Evolutionary conservation across 2,888 invertebrate species (phyloP).

Genomic region (Tiphia femorata): DNA sequence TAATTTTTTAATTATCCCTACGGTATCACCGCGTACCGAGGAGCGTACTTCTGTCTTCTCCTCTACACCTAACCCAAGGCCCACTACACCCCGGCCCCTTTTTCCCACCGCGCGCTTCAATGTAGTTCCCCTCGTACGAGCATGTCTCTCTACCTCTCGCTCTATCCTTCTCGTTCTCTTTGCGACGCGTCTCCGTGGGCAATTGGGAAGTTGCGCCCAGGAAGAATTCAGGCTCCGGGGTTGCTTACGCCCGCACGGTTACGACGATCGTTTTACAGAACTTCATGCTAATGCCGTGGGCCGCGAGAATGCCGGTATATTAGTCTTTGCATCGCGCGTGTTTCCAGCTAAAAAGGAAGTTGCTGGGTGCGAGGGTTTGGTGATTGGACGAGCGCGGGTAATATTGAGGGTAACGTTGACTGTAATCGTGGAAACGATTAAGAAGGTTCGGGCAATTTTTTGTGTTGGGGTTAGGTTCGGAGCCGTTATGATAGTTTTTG

Average conservation of each 20-base stretch:
- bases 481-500: no score
- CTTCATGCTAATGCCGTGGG: slow-evolving; percentile 35
- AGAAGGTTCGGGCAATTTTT: no score
- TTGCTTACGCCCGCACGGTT: slow-evolving; percentile 9
- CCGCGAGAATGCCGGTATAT: slow-evolving; percentile 30
- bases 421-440: no score
- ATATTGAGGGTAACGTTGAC: no score
- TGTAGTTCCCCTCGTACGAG: neutral
- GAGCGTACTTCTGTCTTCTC: neutral
- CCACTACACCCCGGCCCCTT: slow-evolving; percentile 6
- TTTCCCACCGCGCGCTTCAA: neutral
- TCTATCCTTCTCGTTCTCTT: neutral
- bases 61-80: slow-evolving; percentile 12
- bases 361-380: neutral
- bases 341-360: no score
- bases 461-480: no score
- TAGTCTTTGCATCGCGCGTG: slow-evolving; percentile 23
- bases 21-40: slow-evolving; percentile 37
- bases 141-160: neutral
- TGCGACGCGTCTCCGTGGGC: slow-evolving; percentile 25
- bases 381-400: neutral
- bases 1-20: slow-evolving; percentile 62
- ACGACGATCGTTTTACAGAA: slow-evolving; percentile 36
- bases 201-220: slow-evolving; percentile 37
- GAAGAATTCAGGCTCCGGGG: slow-evolving; percentile 20